Evolutionary conservation across 1,140 invertebrate genomes (phyloP), one percentile per base, ranked within the genome.

Genomic region (Drosophila orena): DNA sequence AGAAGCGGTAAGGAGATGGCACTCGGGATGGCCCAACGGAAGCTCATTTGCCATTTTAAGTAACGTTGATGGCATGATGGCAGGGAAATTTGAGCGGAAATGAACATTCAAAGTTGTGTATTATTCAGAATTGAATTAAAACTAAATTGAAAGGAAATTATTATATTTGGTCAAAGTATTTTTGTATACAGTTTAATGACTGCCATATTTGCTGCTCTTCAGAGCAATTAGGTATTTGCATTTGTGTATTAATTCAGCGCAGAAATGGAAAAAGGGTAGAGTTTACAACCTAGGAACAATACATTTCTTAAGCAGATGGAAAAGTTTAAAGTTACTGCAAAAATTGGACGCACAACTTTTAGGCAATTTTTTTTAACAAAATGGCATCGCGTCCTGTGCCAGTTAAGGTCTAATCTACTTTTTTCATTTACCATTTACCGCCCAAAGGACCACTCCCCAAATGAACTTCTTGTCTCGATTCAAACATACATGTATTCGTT

Each of bases 401-500:
- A 35, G 20, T 10, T 34, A 59, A 34, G 59, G 15, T 22, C 40
- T 37, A 42, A 53, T 66, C 44, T 54, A 22, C 14, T 34, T 40
- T 61, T 61, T 49, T 42, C 44, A 62, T 49, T 61, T 66, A 62
- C 24, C 43, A 62, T 24, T n/a, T n/a, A 34, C 66, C 35, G 34
- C 61, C 40, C 65, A 22, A 37, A 57, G 52, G 50, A 35, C 65
- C 68, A 47, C 50, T 75, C 49, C 40, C 34, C 37, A 65, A 65
- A 65, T 75, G 38, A 58, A 61, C 57, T 61, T 62, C 57, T 72
- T 61, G 47, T 54, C 55, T 54, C 65, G 46, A 58, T 64, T 69
- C 56, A 34, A 75, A 77, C 83, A 85, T 85, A n/a, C n/a, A n/a
- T n/a, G n/a, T n/a, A 86, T 85, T 85, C 79, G 34, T 15, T 68